phyloP scores from a whole-genome alignment of 2,797 vertebrate genomes.

The Calcarius lapponicus region DNA sequence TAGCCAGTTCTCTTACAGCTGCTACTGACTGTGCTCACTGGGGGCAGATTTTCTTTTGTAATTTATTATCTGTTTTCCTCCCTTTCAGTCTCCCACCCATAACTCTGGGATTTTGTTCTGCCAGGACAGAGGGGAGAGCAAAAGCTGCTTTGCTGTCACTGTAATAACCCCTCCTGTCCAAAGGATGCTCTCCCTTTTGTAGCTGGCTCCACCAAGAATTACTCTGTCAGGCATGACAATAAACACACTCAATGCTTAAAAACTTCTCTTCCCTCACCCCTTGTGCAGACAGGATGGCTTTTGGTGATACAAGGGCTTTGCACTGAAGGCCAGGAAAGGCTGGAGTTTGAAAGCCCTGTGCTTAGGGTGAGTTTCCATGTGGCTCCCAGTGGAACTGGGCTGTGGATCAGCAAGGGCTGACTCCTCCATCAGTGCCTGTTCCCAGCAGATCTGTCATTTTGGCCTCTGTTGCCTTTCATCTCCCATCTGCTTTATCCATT shows the following conservation, averaged over 20 bases:
- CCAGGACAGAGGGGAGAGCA: neutral
- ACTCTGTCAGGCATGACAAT: neutral
- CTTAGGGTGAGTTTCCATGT: neutral
- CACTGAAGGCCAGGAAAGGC: neutral
- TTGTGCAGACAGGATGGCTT: neutral
- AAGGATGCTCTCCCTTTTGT: neutral
- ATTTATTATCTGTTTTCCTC: slow-evolving; percentile 50
- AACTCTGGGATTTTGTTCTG: slow-evolving; percentile 37
- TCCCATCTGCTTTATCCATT: neutral
- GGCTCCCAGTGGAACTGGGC: neutral
- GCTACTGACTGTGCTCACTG: slow-evolving; percentile 33
- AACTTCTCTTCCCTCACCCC: neutral
- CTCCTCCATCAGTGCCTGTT: neutral
- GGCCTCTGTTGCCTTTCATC: neutral
- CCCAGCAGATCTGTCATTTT: neutral
- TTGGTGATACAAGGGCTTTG: neutral
- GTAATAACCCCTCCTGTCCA: neutral
- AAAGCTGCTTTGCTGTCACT: neutral
- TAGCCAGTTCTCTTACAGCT: slow-evolving; percentile 15
- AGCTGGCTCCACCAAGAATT: neutral
- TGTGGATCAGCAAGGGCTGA: neutral
- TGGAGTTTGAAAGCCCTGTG: neutral
- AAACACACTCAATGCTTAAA: neutral
- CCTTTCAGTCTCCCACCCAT: neutral
- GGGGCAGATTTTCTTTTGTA: neutral